Conservation (phyloP, 2,797 vertebrate species). For the Neosalanx taihuensis region DNA sequence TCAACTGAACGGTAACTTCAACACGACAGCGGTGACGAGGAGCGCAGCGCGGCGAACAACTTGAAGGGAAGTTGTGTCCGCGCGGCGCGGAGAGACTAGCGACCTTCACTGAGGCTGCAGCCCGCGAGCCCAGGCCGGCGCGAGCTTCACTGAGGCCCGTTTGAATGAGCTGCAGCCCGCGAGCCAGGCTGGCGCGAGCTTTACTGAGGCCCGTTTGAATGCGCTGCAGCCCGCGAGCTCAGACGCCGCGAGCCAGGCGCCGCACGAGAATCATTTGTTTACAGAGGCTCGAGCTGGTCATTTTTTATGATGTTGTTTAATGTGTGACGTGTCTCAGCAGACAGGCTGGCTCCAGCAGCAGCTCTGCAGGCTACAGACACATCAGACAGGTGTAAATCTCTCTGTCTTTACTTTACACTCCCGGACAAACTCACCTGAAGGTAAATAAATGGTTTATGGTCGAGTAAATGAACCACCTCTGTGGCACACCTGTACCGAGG, state of each 20-base stretch:
- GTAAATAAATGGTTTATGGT: slow-evolving; percentile 79
- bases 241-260: slow-evolving; percentile 58
- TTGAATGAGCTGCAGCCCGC: slow-evolving; percentile 35
- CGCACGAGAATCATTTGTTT: slow-evolving; percentile 65
- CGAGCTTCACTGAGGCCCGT: slow-evolving; percentile 37
- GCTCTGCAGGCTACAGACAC: slow-evolving; percentile 87
- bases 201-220: slow-evolving; percentile 31
- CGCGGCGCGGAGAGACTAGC: background rate
- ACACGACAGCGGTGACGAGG: slow-evolving; percentile 35
- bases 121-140: slow-evolving; percentile 43
- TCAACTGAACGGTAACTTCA: slow-evolving; percentile 25
- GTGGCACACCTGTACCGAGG: background rate
- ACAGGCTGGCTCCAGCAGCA: slow-evolving; percentile 92
- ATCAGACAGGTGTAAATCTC: slow-evolving; percentile 97
- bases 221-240: slow-evolving; percentile 36
- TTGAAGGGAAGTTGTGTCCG: slow-evolving; percentile 6
- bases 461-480: slow-evolving; percentile 66
- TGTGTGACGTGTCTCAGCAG: slow-evolving; percentile 81
- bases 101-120: slow-evolving; percentile 28
- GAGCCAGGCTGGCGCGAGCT: slow-evolving; percentile 8
- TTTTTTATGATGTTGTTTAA: slow-evolving; percentile 74
- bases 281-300: slow-evolving; percentile 67
- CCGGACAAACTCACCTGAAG: slow-evolving; percentile 82
- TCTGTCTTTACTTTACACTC: slow-evolving; percentile 74
- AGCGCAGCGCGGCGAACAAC: slow-evolving; percentile 7